These are phyloP conservation scores for Hecatera dysodea DNA, from an alignment of 2,888 invertebrate genomes.

Conservation along the genomic window DNA sequence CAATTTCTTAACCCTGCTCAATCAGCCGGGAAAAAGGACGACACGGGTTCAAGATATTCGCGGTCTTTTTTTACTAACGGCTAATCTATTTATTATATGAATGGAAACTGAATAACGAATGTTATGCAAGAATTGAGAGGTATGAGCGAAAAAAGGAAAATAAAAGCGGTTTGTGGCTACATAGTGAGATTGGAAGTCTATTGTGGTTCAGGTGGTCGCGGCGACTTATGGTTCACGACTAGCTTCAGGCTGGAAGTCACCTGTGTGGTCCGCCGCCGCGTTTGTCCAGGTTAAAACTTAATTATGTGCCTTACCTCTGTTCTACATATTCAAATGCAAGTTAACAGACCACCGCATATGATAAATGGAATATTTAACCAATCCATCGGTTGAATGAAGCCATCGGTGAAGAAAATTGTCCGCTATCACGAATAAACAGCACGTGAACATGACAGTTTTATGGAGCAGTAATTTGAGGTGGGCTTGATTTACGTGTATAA, in stretches of 20 bases:
- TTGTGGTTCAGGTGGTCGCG: conserved; percentile 75
- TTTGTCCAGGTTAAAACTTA: conserved; percentile 73
- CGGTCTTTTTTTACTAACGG: conserved; percentile 3
- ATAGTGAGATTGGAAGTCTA: conserved; percentile 83
- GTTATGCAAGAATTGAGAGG: conserved; percentile 63
- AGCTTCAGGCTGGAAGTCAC: conserved; percentile 81
- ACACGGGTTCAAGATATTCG: conserved; percentile 29
- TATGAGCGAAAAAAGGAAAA: conserved; percentile 77
- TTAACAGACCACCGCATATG: conserved; percentile 14
- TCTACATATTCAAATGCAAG: conserved; percentile 43
- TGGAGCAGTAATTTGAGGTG: conserved; percentile 48
- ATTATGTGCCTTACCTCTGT: conserved; percentile 67
- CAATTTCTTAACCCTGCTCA: conserved; percentile 39
- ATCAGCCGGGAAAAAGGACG: conserved; percentile 19
- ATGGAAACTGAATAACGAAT: conserved; percentile 43
- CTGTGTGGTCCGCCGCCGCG: conserved; percentile 83
- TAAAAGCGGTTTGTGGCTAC: conserved; percentile 81
- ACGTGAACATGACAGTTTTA: conserved; percentile 56
- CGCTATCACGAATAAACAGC: conserved; percentile 49
- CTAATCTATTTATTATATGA: conserved; percentile 10
- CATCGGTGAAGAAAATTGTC: conserved; percentile 52
- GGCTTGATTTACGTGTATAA: conserved; percentile 49
- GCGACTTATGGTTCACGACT: conserved; percentile 86
- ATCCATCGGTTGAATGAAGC: conserved; percentile 46
- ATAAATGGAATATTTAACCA: conserved; percentile 45